These are phyloP conservation scores for Temnothorax unifasciatus DNA, from an alignment of 2,888 invertebrate species.

Conservation along the genomic window DNA sequence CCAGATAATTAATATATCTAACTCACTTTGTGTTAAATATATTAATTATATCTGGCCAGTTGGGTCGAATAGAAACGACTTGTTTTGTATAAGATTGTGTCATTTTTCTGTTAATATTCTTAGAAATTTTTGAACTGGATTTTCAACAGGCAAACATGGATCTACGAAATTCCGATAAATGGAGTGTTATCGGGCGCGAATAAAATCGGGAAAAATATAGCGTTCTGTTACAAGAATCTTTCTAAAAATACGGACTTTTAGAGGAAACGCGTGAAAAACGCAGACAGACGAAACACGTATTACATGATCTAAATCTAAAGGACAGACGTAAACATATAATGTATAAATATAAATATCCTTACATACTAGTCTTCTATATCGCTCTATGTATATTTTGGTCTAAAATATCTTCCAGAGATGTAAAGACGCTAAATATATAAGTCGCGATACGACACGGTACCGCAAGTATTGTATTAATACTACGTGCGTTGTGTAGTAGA, in stretches of 20 bases:
- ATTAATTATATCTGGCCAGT: too few relatives aligned
- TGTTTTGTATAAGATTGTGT: too few relatives aligned
- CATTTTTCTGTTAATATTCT: neutral
- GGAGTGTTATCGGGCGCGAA: neutral
- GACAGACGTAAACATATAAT: neutral
- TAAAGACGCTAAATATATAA: slow-evolving; percentile 39
- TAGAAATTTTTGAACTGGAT: neutral
- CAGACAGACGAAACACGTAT: neutral
- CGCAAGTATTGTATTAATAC: neutral
- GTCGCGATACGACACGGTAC: neutral
- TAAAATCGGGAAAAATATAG: slow-evolving; percentile 6
- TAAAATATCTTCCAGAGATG: slow-evolving; percentile 31
- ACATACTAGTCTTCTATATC: slow-evolving; percentile 8
- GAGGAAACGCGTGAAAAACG: neutral
- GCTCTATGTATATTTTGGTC: neutral
- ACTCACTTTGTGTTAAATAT: too few relatives aligned
- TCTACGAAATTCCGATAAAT: slow-evolving; percentile 6
- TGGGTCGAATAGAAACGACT: too few relatives aligned
- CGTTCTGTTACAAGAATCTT: neutral
- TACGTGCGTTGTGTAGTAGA: neutral
- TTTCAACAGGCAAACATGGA: neutral
- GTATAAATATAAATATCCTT: neutral
- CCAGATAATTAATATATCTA: too few relatives aligned
- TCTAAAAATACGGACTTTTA: neutral
- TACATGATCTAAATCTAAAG: slow-evolving; percentile 6